phyloP scores from a whole-genome alignment of 2,888 invertebrate species.

The Trissoscelio sp. region DNA sequence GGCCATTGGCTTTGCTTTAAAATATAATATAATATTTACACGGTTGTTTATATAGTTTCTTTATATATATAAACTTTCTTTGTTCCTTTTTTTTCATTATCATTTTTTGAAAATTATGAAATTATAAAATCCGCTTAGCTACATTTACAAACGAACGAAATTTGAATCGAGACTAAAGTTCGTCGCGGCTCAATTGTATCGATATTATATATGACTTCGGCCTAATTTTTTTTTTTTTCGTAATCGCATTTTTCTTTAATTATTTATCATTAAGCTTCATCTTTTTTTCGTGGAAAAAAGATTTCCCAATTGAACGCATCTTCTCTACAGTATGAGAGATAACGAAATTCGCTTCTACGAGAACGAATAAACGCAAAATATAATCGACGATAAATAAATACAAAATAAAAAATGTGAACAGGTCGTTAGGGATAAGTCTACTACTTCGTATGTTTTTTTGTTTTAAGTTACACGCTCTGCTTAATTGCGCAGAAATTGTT shows the following conservation, averaged over 20 bases:
- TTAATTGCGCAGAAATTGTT: slow-evolving; percentile 57
- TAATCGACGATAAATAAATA: slow-evolving; percentile 52
- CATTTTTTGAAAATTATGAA: slow-evolving; percentile 28
- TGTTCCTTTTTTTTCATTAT: slow-evolving; percentile 17
- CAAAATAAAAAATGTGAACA: slow-evolving; percentile 44
- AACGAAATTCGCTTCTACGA: slow-evolving; percentile 51
- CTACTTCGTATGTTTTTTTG: slow-evolving; percentile 33
- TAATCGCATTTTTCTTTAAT: slow-evolving; percentile 27
- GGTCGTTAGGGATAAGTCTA: slow-evolving; percentile 57
- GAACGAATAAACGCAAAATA: slow-evolving; percentile 49
- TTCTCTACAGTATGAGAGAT: slow-evolving; percentile 37
- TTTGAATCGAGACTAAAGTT: slow-evolving; percentile 38
- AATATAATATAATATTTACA: slow-evolving; percentile 52
- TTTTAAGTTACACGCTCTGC: slow-evolving; percentile 65
- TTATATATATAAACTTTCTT: slow-evolving; percentile 47
- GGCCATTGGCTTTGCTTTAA: slow-evolving; percentile 44
- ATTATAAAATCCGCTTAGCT: slow-evolving; percentile 36
- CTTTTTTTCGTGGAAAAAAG: slow-evolving; percentile 41
- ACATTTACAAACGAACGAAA: slow-evolving; percentile 37
- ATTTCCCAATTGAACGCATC: slow-evolving; percentile 52
- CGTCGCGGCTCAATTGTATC: slow-evolving; percentile 60
- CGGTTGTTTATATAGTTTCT: slow-evolving; percentile 25
- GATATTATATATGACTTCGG: slow-evolving; percentile 61
- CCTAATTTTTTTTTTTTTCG: slow-evolving; percentile 38
- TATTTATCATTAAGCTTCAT: slow-evolving; percentile 2